Evolutionary conservation across 2,113 vertebrate genomes (phyloP).

Genomic region (Chloropsis cyanopogon): DNA sequence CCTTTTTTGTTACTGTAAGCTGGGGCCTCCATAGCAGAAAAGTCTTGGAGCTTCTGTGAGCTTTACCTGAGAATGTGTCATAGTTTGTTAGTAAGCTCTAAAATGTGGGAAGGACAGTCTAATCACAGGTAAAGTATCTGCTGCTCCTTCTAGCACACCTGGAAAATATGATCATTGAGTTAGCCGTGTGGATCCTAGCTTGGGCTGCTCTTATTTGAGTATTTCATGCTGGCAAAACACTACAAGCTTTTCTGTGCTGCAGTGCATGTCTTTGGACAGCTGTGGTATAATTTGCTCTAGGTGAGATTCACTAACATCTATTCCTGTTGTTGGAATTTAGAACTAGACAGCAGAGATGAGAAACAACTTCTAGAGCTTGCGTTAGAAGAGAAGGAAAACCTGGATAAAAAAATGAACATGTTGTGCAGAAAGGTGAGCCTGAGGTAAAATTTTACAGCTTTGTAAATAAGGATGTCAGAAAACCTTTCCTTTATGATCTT

Average conservation of each 20-base stretch:
- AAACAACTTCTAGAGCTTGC: constrained; percentile 79
- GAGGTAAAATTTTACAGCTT: neutral
- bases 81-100: neutral
- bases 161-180: neutral
- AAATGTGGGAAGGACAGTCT: neutral
- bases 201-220: neutral
- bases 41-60: neutral
- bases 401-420: constrained; percentile 68
- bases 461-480: neutral
- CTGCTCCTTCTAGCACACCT: neutral
- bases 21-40: neutral
- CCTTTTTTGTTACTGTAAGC: neutral
- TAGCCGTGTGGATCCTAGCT: neutral
- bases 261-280: neutral
- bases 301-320: neutral
- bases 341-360: constrained; percentile 76
- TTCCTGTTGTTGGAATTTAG: constrained; percentile 57
- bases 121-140: neutral
- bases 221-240: neutral
- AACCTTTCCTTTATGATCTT: neutral
- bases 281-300: neutral
- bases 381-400: constrained; percentile 80
- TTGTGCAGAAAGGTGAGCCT: constrained; percentile 79
- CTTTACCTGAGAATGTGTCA: neutral
- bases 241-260: neutral